phyloP scores from a whole-genome alignment of 2,113 vertebrate genomes.

The Aptenodytes forsteri region DNA sequence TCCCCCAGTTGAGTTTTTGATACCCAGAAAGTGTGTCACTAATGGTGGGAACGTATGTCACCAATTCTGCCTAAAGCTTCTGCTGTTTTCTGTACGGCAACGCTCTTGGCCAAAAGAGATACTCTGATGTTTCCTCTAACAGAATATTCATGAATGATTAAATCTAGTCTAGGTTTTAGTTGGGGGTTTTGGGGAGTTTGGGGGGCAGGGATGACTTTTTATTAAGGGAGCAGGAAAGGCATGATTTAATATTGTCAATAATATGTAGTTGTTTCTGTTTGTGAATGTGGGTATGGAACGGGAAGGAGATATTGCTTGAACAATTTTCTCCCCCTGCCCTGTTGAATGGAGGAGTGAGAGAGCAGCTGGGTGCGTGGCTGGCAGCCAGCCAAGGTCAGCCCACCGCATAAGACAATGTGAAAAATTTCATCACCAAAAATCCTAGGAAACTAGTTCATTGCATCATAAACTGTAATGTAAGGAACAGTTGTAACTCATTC shows the following conservation, averaged over 20 bases:
- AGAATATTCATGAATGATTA: not conserved
- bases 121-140: not conserved
- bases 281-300: not conserved
- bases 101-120: fast-evolving
- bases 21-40: not conserved
- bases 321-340: not conserved
- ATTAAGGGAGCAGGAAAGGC: not conserved
- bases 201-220: not conserved
- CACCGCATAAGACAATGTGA: not conserved
- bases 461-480: not conserved
- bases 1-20: not conserved
- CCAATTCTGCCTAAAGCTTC: not conserved
- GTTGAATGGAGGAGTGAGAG: too few relatives aligned
- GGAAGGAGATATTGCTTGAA: not conserved
- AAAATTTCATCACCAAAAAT: not conserved
- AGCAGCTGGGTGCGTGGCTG: too few relatives aligned
- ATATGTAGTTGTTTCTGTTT: not conserved
- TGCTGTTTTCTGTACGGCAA: not conserved
- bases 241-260: not conserved
- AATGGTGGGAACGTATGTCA: fast-evolving
- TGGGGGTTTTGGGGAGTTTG: not conserved
- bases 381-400: not conserved
- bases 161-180: not conserved
- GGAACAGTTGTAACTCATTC: not conserved
- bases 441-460: not conserved